Conservation (phyloP, 2,797 vertebrate genomes). For the Lepilemur septentrionalis region DNA sequence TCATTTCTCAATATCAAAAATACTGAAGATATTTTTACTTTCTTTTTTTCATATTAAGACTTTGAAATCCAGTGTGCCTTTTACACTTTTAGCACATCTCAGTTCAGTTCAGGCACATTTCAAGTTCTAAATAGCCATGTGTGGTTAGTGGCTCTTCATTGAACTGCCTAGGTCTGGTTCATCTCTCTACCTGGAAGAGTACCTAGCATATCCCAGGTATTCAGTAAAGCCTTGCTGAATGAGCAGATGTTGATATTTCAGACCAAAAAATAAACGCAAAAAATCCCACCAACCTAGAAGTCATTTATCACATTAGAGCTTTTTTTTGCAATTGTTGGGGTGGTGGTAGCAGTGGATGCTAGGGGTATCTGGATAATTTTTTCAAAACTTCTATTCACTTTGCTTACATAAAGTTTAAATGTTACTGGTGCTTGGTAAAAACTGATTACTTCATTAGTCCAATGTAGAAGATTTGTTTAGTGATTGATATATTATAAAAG, state of each 20-base stretch:
- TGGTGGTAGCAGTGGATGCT: background rate
- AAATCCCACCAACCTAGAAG: background rate
- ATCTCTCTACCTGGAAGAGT: background rate
- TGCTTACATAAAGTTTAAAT: background rate
- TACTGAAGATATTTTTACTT: background rate
- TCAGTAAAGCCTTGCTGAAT: background rate
- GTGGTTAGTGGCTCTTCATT: background rate
- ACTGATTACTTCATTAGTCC: background rate
- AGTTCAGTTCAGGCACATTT: background rate
- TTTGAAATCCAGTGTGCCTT: background rate
- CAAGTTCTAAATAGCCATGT: background rate
- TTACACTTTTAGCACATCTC: background rate
- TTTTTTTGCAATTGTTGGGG: background rate
- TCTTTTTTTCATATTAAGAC: background rate
- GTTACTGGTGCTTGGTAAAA: background rate
- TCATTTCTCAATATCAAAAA: background rate
- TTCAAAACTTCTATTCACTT: background rate
- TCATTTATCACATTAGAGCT: background rate
- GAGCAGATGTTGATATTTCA: background rate
- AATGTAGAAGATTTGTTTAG: background rate
- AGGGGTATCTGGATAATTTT: background rate
- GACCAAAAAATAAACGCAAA: background rate
- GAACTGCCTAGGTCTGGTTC: background rate
- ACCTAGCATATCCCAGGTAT: background rate
- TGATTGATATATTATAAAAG: background rate